Evolutionary conservation across 2,888 invertebrate genomes (phyloP).

Genomic region (Drosophila koepferae): DNA sequence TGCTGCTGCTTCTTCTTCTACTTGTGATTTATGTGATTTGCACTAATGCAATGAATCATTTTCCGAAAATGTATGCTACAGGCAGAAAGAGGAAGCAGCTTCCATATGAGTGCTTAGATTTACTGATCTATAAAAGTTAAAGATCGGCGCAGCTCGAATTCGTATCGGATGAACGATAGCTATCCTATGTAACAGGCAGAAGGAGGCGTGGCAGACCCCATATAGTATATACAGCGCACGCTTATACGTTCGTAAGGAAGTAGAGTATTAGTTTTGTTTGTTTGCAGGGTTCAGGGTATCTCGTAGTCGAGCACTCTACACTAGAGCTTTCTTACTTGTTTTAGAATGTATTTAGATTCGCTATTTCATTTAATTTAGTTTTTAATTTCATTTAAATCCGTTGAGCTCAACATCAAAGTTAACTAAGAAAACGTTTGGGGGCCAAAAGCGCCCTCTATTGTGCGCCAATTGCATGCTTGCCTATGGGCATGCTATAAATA

Average conservation of each 20-base stretch:
- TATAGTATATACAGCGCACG: too few relatives aligned
- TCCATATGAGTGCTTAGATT: neutral
- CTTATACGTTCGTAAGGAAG: too few relatives aligned
- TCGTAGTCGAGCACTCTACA: too few relatives aligned
- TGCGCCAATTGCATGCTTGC: neutral
- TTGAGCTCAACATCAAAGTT: neutral
- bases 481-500: neutral
- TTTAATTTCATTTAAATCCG: neutral
- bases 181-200: too few relatives aligned
- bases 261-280: too few relatives aligned
- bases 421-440: neutral
- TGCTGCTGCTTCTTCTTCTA: neutral
- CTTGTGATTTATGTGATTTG: conserved; percentile 42
- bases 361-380: neutral
- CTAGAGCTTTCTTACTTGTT: too few relatives aligned
- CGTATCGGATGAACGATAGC: neutral
- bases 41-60: conserved; percentile 20
- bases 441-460: neutral
- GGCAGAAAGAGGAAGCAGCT: too few relatives aligned
- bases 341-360: too few relatives aligned
- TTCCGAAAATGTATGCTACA: too few relatives aligned
- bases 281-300: too few relatives aligned
- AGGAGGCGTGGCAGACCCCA: too few relatives aligned
- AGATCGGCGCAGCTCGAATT: neutral
- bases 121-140: neutral